A percentile compares a stretch with the other conserved stretches of the same genome.
These are phyloP conservation scores for Andrena bicolor DNA, from an alignment of 2,888 invertebrate species.

Conservation along the genomic window DNA sequence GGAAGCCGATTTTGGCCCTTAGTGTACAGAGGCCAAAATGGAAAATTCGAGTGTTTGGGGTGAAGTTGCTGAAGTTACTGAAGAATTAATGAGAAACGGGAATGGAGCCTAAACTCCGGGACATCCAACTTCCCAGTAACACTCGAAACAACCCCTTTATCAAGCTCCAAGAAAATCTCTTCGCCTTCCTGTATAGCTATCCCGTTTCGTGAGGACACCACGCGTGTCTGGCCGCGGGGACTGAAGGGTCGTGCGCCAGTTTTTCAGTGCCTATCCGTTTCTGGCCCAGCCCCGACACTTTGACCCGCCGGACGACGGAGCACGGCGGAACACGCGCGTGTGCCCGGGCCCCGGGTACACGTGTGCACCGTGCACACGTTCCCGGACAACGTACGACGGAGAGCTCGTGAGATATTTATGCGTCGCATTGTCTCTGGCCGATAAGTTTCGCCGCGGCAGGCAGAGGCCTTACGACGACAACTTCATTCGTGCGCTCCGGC, in stretches of 20 bases:
- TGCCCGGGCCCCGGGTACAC: conserved; percentile 12
- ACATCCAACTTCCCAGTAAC: background rate
- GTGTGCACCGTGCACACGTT: conserved; percentile 28
- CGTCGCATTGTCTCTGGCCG: conserved; percentile 82
- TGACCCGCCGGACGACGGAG: conserved; percentile 55
- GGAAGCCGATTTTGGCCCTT: too few relatives aligned
- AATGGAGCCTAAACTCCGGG: background rate
- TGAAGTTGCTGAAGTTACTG: background rate
- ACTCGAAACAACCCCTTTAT: too few relatives aligned
- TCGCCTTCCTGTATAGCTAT: background rate
- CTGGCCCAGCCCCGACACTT: conserved; percentile 51
- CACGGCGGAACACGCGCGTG: conserved; percentile 36
- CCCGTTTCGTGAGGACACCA: conserved; percentile 19
- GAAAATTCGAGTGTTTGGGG: background rate
- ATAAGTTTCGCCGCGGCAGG: conserved; percentile 68
- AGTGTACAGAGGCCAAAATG: too few relatives aligned
- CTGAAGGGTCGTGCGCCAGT: conserved; percentile 50
- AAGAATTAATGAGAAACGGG: too few relatives aligned
- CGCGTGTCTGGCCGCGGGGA: conserved; percentile 17
- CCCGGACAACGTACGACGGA: conserved; percentile 66
- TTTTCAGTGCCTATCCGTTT: conserved; percentile 40
- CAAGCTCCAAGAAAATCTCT: background rate
- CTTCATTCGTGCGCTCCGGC: conserved; percentile 80
- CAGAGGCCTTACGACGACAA: conserved; percentile 78
- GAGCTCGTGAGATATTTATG: conserved; percentile 84